Conservation (phyloP, 2,113 vertebrate genomes). For the Tachuris rubrigastra region DNA sequence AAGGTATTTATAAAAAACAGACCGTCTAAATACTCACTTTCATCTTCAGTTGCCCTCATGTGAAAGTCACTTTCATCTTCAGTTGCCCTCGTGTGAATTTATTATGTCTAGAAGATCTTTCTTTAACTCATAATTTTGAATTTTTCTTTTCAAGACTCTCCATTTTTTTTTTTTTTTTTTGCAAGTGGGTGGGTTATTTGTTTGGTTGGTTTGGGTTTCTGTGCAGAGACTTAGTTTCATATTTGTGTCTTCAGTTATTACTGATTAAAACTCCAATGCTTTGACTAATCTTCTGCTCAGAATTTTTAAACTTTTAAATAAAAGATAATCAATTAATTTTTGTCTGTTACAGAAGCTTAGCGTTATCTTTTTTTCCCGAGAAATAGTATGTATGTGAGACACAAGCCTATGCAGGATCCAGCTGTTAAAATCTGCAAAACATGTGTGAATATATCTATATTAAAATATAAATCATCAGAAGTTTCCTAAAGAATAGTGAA, state of each 20-base stretch:
- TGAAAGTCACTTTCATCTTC: too few species aligned
- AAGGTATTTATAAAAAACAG: background rate
- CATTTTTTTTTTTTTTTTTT: background rate
- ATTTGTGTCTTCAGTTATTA: background rate
- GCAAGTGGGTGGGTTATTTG: too few species aligned
- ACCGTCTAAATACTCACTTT: background rate
- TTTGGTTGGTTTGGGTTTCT: background rate
- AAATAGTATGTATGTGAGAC: background rate
- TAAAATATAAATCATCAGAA: background rate
- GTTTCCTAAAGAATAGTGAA: background rate
- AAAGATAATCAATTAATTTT: background rate
- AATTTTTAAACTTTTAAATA: background rate
- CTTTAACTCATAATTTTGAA: background rate
- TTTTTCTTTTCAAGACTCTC: background rate
- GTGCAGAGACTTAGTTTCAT: slow-evolving; percentile 2
- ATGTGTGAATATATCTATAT: background rate
- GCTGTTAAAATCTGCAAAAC: background rate
- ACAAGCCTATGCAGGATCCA: background rate
- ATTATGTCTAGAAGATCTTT: background rate
- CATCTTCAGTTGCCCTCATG: background rate
- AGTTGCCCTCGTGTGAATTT: background rate
- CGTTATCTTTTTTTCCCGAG: background rate
- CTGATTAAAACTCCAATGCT: background rate
- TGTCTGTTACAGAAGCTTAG: background rate
- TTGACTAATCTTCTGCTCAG: slow-evolving; percentile 9